Conservation (phyloP, 2,113 vertebrate genomes). For the Pangasianodon gigas region DNA sequence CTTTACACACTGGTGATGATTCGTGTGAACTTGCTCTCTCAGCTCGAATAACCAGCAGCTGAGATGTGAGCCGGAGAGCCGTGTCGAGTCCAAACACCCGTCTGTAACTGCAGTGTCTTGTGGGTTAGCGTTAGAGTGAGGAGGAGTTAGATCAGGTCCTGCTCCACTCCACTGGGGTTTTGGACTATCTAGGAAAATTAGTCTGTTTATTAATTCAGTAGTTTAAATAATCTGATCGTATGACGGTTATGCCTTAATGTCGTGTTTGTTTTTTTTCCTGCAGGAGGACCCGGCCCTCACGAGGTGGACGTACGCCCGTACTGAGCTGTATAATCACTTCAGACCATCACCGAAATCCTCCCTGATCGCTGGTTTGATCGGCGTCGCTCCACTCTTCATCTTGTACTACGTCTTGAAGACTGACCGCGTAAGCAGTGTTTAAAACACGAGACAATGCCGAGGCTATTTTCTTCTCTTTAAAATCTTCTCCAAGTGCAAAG, state of each 20-base stretch:
- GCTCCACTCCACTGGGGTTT: background rate
- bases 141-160: background rate
- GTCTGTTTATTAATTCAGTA: background rate
- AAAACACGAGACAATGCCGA: background rate
- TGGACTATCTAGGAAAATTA: background rate
- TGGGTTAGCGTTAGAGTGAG: background rate
- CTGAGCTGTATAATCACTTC: slow-evolving; percentile 80
- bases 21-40: background rate
- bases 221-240: background rate
- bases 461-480: background rate
- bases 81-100: background rate
- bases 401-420: slow-evolving; percentile 74
- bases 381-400: slow-evolving; percentile 76
- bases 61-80: no score
- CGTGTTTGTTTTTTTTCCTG: slow-evolving; percentile 4
- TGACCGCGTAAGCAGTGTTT: slow-evolving; percentile 73
- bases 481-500: background rate
- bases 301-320: slow-evolving; percentile 81
- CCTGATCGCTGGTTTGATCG: slow-evolving; percentile 72
- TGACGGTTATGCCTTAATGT: background rate
- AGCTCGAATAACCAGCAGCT: background rate
- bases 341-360: slow-evolving; percentile 81
- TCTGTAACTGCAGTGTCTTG: background rate
- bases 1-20: no score
- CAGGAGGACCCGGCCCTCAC: slow-evolving; percentile 87